Conservation (phyloP, 2,113 vertebrate genomes). For the Amazona vittata region DNA sequence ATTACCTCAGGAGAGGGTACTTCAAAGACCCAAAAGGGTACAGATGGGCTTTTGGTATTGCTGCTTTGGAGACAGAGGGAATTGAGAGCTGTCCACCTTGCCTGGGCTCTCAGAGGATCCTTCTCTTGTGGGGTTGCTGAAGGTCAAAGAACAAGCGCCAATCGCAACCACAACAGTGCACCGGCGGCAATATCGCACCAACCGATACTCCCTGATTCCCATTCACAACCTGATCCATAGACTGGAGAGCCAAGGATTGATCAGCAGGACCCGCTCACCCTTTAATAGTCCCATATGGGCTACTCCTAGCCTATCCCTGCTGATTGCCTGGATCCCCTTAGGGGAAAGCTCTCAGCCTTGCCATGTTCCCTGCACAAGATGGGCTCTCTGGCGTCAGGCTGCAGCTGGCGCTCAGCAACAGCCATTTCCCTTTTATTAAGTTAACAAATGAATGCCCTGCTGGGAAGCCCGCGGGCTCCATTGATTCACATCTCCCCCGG, state of each 20-base stretch:
- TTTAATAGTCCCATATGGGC: not conserved
- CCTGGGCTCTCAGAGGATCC: too few species aligned
- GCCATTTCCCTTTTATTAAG: not conserved
- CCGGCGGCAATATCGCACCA: not conserved
- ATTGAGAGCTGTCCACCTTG: too few species aligned
- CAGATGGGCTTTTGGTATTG: too few species aligned
- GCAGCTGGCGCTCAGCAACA: not conserved
- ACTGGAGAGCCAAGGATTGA: not conserved
- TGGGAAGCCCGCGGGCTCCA: not conserved
- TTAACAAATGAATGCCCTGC: constrained; percentile 13
- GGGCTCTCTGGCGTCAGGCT: not conserved
- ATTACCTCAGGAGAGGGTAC: too few species aligned
- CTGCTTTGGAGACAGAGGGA: too few species aligned
- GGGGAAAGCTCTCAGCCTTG: not conserved
- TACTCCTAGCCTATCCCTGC: not conserved
- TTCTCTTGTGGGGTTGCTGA: too few species aligned
- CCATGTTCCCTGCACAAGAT: not conserved
- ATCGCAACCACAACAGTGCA: too few species aligned
- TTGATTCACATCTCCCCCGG: constrained; percentile 11
- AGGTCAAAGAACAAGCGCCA: too few species aligned
- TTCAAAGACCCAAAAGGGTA: too few species aligned
- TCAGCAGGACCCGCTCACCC: not conserved
- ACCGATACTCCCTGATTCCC: not conserved
- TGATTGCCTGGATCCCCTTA: not conserved
- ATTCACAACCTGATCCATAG: not conserved